Base-by-base conservation (phyloP, 23 tunicate species). In the Phallusia fumigata region DNA sequence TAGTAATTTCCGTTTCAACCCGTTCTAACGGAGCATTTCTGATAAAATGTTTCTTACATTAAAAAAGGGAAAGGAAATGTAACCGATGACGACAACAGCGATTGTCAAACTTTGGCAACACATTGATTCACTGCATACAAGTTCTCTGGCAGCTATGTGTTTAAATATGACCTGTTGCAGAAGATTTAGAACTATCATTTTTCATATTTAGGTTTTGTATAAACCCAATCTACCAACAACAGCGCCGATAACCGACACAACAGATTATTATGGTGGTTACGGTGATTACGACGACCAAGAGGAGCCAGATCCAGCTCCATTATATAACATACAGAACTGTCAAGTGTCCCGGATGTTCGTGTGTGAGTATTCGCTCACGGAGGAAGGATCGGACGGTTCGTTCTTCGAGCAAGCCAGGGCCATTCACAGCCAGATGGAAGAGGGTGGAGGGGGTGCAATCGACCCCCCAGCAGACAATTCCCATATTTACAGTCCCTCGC, bases 401-500 rank as follows among this genome's bases (percentile, higher is more conserved):
- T 22, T 21, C 69, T 58, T 58, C 69, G 69, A 58, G 69, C 28
- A 58, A 24, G 69, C 69, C 28, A 22, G 69, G 28, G 69, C 26
- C 28, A 22, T 58, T 2, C 69, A 58, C 69, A 24, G 28, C 26
- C 26, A 58, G 69, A 1, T 8, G 3, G 28, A 58, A 16, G 28
- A 24, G 28, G 28, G 28, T 11, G 28, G 69, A 1, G 69, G 28
- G 28, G 69, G 28, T 58, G 69, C 26, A 22, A 16, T 21, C 3
- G 69, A 8, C 1, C 2, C 69, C 28, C 69, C 69, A 6, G 26
- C 69, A 58, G 69, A 58, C 28, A 21, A 58, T 58, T 58, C 69
- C 15, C 69, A 58, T 24, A 22, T 58, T 58, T 58, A 58, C 69
- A 58, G 69, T 58, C 69, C 69, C 69, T 58, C 69, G 16, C 26